Evolutionary conservation across 1,140 invertebrate species (phyloP).

Genomic region (Euwallacea fornicatus): DNA sequence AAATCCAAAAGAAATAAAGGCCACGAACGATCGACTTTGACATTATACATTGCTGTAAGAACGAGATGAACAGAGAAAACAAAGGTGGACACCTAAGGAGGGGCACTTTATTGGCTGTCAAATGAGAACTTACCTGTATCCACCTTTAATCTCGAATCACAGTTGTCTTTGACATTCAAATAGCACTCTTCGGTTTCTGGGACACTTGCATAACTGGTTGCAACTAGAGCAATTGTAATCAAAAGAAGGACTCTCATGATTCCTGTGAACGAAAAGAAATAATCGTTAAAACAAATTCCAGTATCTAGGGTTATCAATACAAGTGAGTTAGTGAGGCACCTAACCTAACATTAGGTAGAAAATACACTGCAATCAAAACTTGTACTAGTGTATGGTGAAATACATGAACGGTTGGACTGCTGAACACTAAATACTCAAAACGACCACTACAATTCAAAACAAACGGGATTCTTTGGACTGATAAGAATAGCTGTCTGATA

Average conservation of each 20-base stretch:
- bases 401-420: no score
- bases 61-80: no score
- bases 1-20: no score
- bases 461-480: background rate
- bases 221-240: constrained; percentile 56
- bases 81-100: no score
- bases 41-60: no score
- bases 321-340: background rate
- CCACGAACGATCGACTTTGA: no score
- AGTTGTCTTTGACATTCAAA: constrained; percentile 54
- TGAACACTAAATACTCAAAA: no score
- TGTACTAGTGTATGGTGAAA: background rate
- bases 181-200: constrained; percentile 64
- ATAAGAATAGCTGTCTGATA: background rate
- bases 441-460: no score
- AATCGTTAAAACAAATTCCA: background rate
- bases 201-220: constrained; percentile 56
- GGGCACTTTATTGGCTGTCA: no score
- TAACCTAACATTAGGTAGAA: constrained; percentile 9
- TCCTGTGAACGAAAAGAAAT: constrained; percentile 41
- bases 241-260: constrained; percentile 63
- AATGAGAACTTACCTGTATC: constrained; percentile 30
- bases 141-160: constrained; percentile 43
- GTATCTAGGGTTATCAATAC: background rate
- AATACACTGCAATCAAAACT: background rate